A percentile compares a stretch with the other conserved stretches of the same genome.
phyloP scores from a whole-genome alignment of 2,113 vertebrate species.

The Okapia johnstoni region DNA sequence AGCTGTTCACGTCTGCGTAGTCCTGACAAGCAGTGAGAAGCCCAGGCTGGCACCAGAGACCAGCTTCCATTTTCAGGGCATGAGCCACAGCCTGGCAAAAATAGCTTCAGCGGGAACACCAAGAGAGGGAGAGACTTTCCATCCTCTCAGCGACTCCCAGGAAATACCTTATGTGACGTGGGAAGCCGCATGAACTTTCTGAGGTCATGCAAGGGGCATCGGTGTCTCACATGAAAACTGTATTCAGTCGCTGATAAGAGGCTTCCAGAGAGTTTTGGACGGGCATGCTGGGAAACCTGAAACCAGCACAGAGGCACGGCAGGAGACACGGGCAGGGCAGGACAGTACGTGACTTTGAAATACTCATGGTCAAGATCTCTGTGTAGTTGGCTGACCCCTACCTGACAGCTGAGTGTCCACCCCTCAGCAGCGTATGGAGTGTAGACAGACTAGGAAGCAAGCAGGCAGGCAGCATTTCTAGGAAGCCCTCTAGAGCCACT shows the following conservation, averaged over 20 bases:
- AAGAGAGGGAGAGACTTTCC: neutral
- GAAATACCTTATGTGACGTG: neutral
- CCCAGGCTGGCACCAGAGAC: neutral
- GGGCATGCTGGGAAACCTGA: neutral
- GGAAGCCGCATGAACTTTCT: neutral
- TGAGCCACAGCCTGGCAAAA: slow-evolving; percentile 24
- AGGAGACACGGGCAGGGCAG: neutral
- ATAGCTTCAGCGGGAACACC: neutral
- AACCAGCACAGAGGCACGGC: neutral
- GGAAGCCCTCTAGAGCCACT: neutral
- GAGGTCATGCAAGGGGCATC: neutral
- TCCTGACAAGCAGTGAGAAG: neutral
- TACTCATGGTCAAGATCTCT: neutral
- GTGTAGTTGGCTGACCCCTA: neutral
- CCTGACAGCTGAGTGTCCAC: neutral
- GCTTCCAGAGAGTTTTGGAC: neutral
- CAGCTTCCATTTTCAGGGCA: slow-evolving; percentile 26
- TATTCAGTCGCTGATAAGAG: neutral
- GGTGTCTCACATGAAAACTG: neutral
- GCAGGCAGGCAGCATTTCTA: neutral
- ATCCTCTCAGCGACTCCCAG: neutral
- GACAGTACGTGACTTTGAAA: neutral
- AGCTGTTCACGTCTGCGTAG: neutral
- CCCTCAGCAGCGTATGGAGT: neutral
- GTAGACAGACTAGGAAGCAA: neutral